phyloP scores from a whole-genome alignment of 1,140 invertebrate species.

The Elymnias hypermnestra region DNA sequence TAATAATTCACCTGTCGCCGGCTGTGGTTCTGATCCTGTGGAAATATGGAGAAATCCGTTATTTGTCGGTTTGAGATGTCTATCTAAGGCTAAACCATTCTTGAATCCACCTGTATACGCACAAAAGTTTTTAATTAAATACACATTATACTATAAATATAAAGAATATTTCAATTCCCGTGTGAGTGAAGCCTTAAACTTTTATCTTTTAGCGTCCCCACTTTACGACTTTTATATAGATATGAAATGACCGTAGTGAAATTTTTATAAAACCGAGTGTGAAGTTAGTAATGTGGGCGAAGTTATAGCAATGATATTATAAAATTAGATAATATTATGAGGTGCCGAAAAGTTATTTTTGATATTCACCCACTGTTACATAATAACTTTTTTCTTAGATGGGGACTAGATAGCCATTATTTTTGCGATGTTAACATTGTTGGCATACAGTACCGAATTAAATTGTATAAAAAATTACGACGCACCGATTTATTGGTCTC shows the following conservation, averaged over 20 bases:
- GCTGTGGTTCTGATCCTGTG: no score
- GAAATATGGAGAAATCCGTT: no score
- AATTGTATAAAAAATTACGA: constrained; percentile 13
- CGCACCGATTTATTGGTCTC: constrained; percentile 15
- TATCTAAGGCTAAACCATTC: no score
- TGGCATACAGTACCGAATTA: constrained; percentile 26
- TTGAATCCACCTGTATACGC: no score
- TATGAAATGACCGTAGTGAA: background rate
- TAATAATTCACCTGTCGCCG: no score
- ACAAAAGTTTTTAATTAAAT: no score
- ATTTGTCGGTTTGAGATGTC: no score
- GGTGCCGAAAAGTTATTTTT: constrained; percentile 9
- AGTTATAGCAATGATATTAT: constrained; percentile 1
- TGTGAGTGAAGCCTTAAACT: no score
- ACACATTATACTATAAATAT: no score
- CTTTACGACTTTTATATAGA: background rate
- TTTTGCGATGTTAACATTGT: constrained; percentile 25
- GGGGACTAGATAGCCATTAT: constrained; percentile 16
- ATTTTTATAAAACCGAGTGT: background rate
- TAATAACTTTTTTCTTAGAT: constrained; percentile 17
- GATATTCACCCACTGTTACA: constrained; percentile 11
- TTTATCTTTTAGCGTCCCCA: no score
- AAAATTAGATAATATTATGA: constrained; percentile 5
- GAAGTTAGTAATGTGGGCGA: constrained; percentile 2
- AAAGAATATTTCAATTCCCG: no score